phyloP scores from a whole-genome alignment of 1,140 invertebrate genomes.

The Micrasema longulum region DNA sequence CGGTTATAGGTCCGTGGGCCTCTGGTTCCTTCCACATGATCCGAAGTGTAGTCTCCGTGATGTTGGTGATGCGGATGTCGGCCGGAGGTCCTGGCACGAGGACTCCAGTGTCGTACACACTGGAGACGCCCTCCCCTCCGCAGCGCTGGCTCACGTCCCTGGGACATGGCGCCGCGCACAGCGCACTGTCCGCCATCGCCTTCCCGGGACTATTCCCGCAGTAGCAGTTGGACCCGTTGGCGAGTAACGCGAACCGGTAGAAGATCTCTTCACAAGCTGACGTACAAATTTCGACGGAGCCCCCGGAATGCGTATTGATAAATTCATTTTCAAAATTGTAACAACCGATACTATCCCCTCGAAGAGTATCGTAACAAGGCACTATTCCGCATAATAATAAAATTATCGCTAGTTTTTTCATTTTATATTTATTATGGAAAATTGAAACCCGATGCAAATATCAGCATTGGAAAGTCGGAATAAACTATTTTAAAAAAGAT shows the following conservation, averaged over 20 bases:
- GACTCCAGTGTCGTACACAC: constrained; percentile 68
- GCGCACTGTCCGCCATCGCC: constrained; percentile 46
- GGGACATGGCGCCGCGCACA: constrained; percentile 36
- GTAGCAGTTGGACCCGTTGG: constrained; percentile 63
- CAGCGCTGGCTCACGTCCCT: constrained; percentile 65
- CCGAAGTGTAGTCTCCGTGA: constrained; percentile 67
- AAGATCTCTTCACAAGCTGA: constrained; percentile 64
- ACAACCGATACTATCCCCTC: constrained; percentile 42
- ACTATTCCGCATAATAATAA: constrained; percentile 4
- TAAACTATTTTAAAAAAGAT: too few species aligned
- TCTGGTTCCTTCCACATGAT: constrained; percentile 65
- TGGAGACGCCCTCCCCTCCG: constrained; percentile 65
- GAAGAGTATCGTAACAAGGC: constrained; percentile 14
- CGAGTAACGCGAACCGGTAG: constrained; percentile 63
- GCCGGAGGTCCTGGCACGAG: constrained; percentile 63
- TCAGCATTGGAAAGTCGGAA: too few species aligned
- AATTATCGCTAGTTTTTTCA: constrained; percentile 4
- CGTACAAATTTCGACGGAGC: constrained; percentile 63
- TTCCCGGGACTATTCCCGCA: constrained; percentile 61
- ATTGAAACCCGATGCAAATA: too few species aligned
- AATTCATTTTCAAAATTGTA: constrained; percentile 53
- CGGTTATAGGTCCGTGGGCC: constrained; percentile 61
- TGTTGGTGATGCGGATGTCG: constrained; percentile 62
- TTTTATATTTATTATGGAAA: too few species aligned
- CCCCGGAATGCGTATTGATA: constrained; percentile 56